phyloP scores from a whole-genome alignment of 2,888 invertebrate species.

The Leucophora obtusa region DNA sequence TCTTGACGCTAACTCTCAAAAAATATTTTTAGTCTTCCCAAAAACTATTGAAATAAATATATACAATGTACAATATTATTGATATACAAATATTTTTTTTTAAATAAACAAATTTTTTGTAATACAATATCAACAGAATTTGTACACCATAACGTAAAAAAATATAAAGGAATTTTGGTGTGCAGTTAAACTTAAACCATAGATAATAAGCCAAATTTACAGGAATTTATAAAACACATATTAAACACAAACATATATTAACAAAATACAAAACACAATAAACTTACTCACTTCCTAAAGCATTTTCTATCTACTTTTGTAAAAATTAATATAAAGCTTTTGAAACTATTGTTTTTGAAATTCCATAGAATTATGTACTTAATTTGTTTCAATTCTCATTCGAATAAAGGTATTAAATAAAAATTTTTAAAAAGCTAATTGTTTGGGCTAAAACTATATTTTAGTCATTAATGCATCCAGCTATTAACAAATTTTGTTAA shows the following conservation, averaged over 20 bases:
- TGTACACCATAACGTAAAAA: neutral
- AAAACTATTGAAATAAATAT: neutral
- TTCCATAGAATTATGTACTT: too few relatives aligned
- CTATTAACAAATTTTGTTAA: too few relatives aligned
- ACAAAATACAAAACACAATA: slow-evolving; percentile 12
- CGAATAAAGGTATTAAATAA: too few relatives aligned
- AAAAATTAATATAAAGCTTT: neutral
- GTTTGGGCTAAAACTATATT: too few relatives aligned
- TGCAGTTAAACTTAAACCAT: slow-evolving; percentile 21
- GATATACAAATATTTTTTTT: slow-evolving; percentile 13
- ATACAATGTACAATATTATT: slow-evolving; percentile 37
- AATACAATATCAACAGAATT: neutral
- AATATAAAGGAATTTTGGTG: neutral
- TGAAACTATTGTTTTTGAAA: too few relatives aligned
- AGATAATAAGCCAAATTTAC: slow-evolving; percentile 50
- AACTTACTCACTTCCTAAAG: neutral
- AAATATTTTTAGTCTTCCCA: slow-evolving; percentile 53
- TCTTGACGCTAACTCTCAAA: neutral
- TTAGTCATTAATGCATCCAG: too few relatives aligned
- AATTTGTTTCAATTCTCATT: too few relatives aligned
- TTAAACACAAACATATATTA: slow-evolving; percentile 18
- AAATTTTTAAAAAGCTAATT: too few relatives aligned
- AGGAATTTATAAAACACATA: slow-evolving; percentile 42
- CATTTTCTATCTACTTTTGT: neutral
- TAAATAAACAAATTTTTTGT: neutral